Evolutionary conservation across 2,888 invertebrate species (phyloP).

Genomic region (Pseudoips prasinana): DNA sequence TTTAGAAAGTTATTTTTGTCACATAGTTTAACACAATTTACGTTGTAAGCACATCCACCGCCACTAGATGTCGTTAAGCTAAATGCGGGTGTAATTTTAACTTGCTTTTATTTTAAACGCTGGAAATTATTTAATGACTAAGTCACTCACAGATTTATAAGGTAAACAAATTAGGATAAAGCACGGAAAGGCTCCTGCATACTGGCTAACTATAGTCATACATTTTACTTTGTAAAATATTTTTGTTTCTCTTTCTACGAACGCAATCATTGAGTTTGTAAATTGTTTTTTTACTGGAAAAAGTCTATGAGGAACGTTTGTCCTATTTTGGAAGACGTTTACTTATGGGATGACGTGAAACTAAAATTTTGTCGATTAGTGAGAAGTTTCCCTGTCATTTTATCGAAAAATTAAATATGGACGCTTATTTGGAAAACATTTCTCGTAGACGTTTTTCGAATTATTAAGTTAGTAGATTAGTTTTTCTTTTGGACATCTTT

Average conservation of each 20-base stretch:
- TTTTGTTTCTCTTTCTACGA: constrained; percentile 59
- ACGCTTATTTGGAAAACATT: constrained; percentile 18
- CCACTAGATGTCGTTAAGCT: constrained; percentile 27
- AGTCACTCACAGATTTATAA: constrained; percentile 26
- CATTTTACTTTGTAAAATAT: constrained; percentile 67
- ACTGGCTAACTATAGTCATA: constrained; percentile 42
- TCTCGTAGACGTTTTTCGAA: constrained; percentile 51
- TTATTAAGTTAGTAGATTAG: constrained; percentile 55
- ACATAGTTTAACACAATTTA: constrained; percentile 28
- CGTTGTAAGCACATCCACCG: constrained; percentile 27
- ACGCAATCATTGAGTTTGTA: constrained; percentile 76
- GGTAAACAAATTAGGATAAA: constrained; percentile 27
- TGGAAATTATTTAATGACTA: constrained; percentile 25
- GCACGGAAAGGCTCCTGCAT: constrained; percentile 27
- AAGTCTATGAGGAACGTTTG: constrained; percentile 49
- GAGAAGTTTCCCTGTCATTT: too few species aligned
- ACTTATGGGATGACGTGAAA: constrained; percentile 19
- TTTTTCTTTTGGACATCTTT: constrained; percentile 63
- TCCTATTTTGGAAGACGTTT: constrained; percentile 30
- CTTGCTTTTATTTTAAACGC: constrained; percentile 16
- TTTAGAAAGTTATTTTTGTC: constrained; percentile 26
- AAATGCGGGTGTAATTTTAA: constrained; percentile 30
- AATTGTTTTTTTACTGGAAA: constrained; percentile 60
- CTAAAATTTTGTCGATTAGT: constrained; percentile 9
- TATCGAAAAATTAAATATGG: neutral